Evolutionary conservation across 2,797 vertebrate species (phyloP).

Genomic region (Pteropus rufus): DNA sequence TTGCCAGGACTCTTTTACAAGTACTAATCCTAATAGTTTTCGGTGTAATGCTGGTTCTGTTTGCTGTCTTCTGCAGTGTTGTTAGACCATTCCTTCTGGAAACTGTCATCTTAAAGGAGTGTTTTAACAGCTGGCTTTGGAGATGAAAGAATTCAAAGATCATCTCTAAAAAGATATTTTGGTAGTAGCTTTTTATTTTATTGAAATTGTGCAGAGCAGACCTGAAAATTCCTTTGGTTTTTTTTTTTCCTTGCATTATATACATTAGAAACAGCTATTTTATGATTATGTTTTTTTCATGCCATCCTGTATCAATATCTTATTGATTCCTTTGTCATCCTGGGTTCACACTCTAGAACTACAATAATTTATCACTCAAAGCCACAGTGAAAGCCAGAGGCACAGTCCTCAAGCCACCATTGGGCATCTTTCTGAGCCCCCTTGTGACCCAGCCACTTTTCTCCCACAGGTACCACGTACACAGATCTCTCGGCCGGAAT

Average conservation of each 20-base stretch:
- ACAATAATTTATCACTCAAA: background rate
- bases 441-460: constrained; percentile 20
- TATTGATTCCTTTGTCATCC: background rate
- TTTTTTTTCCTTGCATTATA: background rate
- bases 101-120: background rate
- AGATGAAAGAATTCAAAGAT: background rate
- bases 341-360: background rate
- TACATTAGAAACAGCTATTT: constrained; percentile 16
- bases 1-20: background rate
- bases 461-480: constrained; percentile 82
- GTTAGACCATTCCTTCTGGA: background rate
- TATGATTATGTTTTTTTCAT: background rate
- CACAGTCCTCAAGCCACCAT: background rate
- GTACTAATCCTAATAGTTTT: background rate
- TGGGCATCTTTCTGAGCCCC: background rate
- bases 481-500: constrained; percentile 87
- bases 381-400: background rate
- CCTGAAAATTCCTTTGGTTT: background rate
- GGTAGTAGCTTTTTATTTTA: constrained; percentile 16
- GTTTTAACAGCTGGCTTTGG: background rate
- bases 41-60: background rate
- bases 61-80: background rate
- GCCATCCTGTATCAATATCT: background rate
- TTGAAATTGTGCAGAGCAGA: background rate
- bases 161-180: background rate